Base-by-base conservation (phyloP, 1,140 invertebrate genomes). In the Nautilus pompilius region DNA sequence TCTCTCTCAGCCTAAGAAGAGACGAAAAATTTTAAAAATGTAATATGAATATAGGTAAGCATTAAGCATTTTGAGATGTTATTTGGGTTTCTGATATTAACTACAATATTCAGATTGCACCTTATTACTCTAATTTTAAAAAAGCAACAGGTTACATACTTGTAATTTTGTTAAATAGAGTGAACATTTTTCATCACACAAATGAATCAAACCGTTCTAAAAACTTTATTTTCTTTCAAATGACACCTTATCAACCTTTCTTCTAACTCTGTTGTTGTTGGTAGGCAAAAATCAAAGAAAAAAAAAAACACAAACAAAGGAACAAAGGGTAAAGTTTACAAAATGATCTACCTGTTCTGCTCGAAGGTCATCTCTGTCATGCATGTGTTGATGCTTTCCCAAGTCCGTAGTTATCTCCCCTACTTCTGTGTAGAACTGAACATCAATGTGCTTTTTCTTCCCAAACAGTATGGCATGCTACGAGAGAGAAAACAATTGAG, bases 381-480 rank as follows among this genome's bases (percentile, higher is more conserved):
- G 96, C 96, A 99, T 98, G 80, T 99, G 95, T 78, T 99, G 96
- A 84, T 99, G 96, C 83, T 99, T 99, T 45, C 96, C 97, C 62
- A 99, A 85, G 88, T 99, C 98, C 2, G 98, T 99, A 0, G 96
- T 99, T 46, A 99, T 98, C 85, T 99, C 98, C 74, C 98, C 98
- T 57, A 99, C 98, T 85, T 99, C 98, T 0, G 97, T 99, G 81
- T 98, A 99, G 84, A 99, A 99, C 79, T 99, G 96, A 3, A 99
- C 96, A 84, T 99, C 97, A 5, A 94, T 88, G 76, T 99, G 96
- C 79, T 99, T 99, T 85, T 99, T 99, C 83, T 99, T 99, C 65
- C 96, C 96, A 87, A 98, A 98, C 91, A 99, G 92, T 66, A 99
- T 98, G 30, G 96, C 95, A 83, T 99, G 93, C 88, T 91, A 72